These are phyloP conservation scores for Melanostoma scalare DNA, from an alignment of 2,888 invertebrate species.

Conservation along the genomic window DNA sequence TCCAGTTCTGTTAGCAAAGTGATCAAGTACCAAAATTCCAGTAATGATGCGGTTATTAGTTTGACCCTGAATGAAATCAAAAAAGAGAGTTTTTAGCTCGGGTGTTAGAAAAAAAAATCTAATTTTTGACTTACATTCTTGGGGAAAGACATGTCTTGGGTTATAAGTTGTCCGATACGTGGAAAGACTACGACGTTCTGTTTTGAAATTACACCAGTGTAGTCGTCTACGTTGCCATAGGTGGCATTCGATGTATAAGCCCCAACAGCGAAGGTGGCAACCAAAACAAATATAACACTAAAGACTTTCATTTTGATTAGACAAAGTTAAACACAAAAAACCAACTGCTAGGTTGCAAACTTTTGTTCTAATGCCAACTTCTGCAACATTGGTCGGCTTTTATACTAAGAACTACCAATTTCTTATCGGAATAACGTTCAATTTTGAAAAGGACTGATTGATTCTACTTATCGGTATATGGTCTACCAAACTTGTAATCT, in stretches of 20 bases:
- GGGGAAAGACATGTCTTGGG: conserved; percentile 35
- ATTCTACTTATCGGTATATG: too few relatives aligned
- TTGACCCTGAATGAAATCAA: conserved; percentile 41
- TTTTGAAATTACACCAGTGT: conserved; percentile 26
- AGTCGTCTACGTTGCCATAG: conserved; percentile 38
- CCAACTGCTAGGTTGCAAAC: too few relatives aligned
- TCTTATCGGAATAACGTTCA: too few relatives aligned
- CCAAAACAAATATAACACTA: conserved; percentile 28
- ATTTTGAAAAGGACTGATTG: too few relatives aligned
- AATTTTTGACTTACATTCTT: conserved; percentile 39
- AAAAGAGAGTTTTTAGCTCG: neutral
- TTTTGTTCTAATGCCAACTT: too few relatives aligned
- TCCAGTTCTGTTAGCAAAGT: conserved; percentile 49
- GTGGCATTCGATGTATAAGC: conserved; percentile 35
- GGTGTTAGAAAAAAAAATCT: too few relatives aligned
- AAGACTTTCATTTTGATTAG: conserved; percentile 37
- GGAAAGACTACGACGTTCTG: conserved; percentile 27
- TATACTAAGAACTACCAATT: too few relatives aligned
- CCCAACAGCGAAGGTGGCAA: conserved; percentile 21
- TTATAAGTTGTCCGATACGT: conserved; percentile 29
- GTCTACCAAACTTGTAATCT: too few relatives aligned
- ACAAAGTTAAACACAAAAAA: neutral
- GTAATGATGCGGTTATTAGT: conserved; percentile 36
- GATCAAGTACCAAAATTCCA: conserved; percentile 48
- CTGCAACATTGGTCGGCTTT: too few relatives aligned